Conservation (phyloP, 2,888 invertebrate genomes). For the Muschampia plurimacula region DNA sequence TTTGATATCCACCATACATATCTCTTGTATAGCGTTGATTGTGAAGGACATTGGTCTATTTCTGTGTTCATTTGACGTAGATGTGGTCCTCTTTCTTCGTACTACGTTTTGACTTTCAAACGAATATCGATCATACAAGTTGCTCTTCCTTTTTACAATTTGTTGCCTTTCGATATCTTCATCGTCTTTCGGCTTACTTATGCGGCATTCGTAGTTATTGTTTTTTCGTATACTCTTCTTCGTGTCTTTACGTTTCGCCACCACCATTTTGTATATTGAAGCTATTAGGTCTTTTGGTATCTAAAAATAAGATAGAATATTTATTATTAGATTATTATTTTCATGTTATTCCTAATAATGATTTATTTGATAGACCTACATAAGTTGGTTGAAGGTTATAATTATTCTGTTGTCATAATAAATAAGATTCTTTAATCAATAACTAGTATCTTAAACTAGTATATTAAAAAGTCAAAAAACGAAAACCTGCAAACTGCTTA, state of each 20-base stretch:
- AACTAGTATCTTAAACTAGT: too few species aligned
- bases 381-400: neutral
- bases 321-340: neutral
- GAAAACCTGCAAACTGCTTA: too few species aligned
- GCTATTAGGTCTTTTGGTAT: conserved; percentile 91
- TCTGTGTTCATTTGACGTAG: conserved; percentile 61
- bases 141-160: conserved; percentile 76
- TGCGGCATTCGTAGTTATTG: conserved; percentile 76
- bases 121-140: conserved; percentile 75
- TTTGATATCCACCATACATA: conserved; percentile 78
- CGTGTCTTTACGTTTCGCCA: conserved; percentile 87
- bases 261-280: conserved; percentile 90
- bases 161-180: conserved; percentile 61
- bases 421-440: too few species aligned
- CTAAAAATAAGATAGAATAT: conserved; percentile 51
- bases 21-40: conserved; percentile 78
- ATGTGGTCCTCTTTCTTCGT: conserved; percentile 68
- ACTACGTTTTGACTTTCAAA: conserved; percentile 75
- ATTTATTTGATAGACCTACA: neutral
- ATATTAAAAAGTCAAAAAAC: too few species aligned
- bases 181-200: conserved; percentile 64
- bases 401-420: too few species aligned
- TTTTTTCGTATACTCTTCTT: conserved; percentile 82
- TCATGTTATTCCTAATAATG: neutral
- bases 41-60: conserved; percentile 69